Base-by-base conservation (phyloP, 2,888 invertebrate genomes). In the Pterostichus madidus region DNA sequence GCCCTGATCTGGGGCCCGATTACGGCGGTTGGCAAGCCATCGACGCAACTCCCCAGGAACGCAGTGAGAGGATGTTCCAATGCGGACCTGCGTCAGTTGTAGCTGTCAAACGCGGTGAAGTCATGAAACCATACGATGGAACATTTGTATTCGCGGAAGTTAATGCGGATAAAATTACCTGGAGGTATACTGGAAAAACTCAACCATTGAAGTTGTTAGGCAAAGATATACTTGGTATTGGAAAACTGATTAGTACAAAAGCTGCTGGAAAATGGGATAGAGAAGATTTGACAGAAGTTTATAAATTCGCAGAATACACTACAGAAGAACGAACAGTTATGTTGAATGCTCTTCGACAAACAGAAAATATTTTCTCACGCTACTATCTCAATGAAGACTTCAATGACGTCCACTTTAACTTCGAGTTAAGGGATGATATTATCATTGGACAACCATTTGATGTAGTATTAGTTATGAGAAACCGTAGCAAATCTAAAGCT, bases 351-450 rank as follows among this genome's bases (percentile, higher is more conserved):
- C 90, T 98, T 0, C 93, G 94, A 59, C 95, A 95, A 88, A 95
- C 96, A 3, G 94, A 95, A 85, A 96, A 94, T 85, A 91, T 95
- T n/a, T 97, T 96, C 88, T 95, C 96, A 35, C 91, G 97, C 39
- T 97, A 97, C 88, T 97, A 97, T 87, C 91, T 97, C 6, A 97
- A 97, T 88, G 97, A 97, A 86, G 95, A 94, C 83, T 97, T 97
- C 88, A 97, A 97, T 88, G 97, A 98, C 85, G 93, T 98, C 17
- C 91, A 93, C 84, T 98, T 98, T 87, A 94, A 96, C 86, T 95
- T 98, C 87, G 94, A 95, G 86, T 91, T 97, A 0, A 91, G 93
- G 83, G 97, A 97, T 86, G 96, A 97, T 86, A 96, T 97, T 73
- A 93, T 96, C 86, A 96, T 98, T 87, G 98, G 98, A 0, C 93